phyloP scores from a whole-genome alignment of 2,888 invertebrate genomes.

The Cephalotes varians region DNA sequence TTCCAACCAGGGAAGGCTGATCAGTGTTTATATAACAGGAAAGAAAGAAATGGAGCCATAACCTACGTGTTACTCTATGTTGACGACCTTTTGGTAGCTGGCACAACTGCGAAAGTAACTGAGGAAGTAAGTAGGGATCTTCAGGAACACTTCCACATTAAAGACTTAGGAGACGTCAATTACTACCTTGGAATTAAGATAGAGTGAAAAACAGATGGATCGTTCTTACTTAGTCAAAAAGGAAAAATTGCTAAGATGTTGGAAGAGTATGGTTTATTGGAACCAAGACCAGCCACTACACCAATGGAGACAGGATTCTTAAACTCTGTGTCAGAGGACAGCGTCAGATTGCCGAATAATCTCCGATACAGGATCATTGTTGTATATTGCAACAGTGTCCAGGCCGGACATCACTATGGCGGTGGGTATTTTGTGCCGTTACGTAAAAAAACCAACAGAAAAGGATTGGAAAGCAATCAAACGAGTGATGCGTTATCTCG shows the following conservation, averaged over 20 bases:
- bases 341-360: not conserved
- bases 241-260: slow-evolving; percentile 53
- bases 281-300: slow-evolving; percentile 55
- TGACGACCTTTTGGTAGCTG: slow-evolving; percentile 63
- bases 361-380: slow-evolving; percentile 37
- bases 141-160: slow-evolving; percentile 50
- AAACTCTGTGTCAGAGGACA: not conserved
- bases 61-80: slow-evolving; percentile 65
- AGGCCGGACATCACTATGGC: slow-evolving; percentile 53
- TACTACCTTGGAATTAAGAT: slow-evolving; percentile 59
- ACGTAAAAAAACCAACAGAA: slow-evolving; percentile 24
- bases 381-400: slow-evolving; percentile 52
- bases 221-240: slow-evolving; percentile 58
- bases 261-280: slow-evolving; percentile 44
- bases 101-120: slow-evolving; percentile 31
- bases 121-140: slow-evolving; percentile 34
- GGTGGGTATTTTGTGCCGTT: slow-evolving; percentile 29
- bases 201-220: slow-evolving; percentile 48
- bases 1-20: slow-evolving; percentile 34
- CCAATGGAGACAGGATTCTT: slow-evolving; percentile 51
- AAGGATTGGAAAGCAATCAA: slow-evolving; percentile 57
- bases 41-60: not conserved
- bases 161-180: slow-evolving; percentile 58
- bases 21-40: slow-evolving; percentile 50
- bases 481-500: slow-evolving; percentile 57